Base-by-base conservation (phyloP, 2,113 vertebrate species). In the Macaca nemestrina region DNA sequence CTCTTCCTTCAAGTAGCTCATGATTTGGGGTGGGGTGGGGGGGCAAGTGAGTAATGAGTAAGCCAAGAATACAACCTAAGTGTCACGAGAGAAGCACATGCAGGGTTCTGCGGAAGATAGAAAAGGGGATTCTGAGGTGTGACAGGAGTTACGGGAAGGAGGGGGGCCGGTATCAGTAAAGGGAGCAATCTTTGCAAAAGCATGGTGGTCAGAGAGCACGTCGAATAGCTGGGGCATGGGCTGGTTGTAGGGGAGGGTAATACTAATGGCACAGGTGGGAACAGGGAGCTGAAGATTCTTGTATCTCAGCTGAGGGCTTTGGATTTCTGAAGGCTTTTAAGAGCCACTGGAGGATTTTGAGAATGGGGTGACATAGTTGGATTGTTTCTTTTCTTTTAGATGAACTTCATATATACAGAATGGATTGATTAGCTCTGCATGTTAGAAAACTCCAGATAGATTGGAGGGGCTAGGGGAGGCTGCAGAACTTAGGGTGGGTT, bases 151-250 rank as follows among this genome's bases (percentile, higher is more conserved):
- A 89, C 84, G 18, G 70, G 43, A 59, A 30, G 92, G 18, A 67
- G 23, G 76, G 38, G 43, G 48, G 12, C n/a, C 10, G 4, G 43
- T 4, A 11, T n/a, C 13, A 10, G 43, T 4, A 8, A 68, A 72
- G 50, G 61, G 25, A 23, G 11, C 50, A 82, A 18, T 25, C 18
- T 87, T 32, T 40, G 40, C 23, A 12, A 22, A 67, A 38, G 78
- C 14, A 0, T 40, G 27, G 45, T 0, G 0, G 32, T 52, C 17
- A n/a, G 22, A 73, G 73, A 32, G 40, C 5, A 0, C 1, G 0
- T 8, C 3, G 13, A 35, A 5, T 43, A 8, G 35, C 57, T 17
- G 55, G 55, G 52, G 11, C 4, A 3, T 38, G 25, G 59, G n/a
- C n/a, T n/a, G 75, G 32, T 57, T 9, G n/a, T 83, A 1, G 50